Evolutionary conservation across 2,113 vertebrate genomes (phyloP).

Genomic region (Mellivora capensis): DNA sequence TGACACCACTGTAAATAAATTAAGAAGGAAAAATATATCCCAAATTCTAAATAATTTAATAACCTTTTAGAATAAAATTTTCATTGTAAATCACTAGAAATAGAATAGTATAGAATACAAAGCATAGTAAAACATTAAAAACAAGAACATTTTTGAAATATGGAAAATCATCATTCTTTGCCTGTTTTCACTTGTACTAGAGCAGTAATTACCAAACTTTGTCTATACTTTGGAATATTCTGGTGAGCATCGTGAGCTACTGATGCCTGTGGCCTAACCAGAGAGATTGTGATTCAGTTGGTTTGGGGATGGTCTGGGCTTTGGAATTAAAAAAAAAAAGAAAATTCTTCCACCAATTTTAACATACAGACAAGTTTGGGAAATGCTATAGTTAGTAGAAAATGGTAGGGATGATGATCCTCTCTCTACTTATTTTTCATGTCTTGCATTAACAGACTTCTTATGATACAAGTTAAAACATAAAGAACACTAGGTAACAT

Average conservation of each 20-base stretch:
- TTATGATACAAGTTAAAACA: neutral
- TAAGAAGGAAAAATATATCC: neutral
- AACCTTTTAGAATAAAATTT: neutral
- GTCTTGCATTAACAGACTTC: neutral
- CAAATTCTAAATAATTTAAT: neutral
- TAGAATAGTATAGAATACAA: neutral
- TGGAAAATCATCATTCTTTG: neutral
- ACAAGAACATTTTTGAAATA: neutral
- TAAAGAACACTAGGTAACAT: neutral
- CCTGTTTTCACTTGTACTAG: neutral
- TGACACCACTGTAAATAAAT: neutral
- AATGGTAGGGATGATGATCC: neutral
- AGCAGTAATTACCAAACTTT: neutral
- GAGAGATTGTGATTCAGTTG: neutral
- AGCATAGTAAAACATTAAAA: neutral
- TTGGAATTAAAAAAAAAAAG: neutral
- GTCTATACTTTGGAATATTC: neutral
- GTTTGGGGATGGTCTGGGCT: neutral
- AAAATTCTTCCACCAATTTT: neutral
- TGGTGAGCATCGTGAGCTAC: neutral
- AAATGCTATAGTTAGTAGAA: neutral
- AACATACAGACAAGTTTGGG: neutral
- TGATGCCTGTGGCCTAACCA: neutral
- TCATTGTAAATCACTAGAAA: neutral
- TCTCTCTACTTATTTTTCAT: neutral